Evolutionary conservation across 1,140 invertebrate species (phyloP).

Genomic region (Rhagoletis zephyria): DNA sequence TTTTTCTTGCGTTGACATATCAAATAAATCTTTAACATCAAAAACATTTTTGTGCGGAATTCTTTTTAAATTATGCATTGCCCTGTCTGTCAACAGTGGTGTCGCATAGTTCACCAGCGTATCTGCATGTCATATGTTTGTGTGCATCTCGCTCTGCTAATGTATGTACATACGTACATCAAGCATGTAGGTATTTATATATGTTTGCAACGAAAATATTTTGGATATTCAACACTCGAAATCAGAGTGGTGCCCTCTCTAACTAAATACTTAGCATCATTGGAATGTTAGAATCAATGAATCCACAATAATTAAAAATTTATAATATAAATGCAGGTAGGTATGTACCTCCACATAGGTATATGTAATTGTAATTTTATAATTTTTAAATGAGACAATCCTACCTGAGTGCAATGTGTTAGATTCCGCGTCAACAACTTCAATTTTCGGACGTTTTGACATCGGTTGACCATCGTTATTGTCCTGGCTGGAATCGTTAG

Average conservation of each 20-base stretch:
- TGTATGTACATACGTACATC: no score
- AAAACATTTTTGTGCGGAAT: slow-evolving; percentile 48
- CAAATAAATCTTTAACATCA: slow-evolving; percentile 52
- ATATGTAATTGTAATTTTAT: background rate
- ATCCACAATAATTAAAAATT: no score
- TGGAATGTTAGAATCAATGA: background rate
- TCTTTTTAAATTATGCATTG: slow-evolving; percentile 44
- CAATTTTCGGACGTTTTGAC: slow-evolving; percentile 82
- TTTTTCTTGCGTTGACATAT: slow-evolving; percentile 39
- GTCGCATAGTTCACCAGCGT: background rate
- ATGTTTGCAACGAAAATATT: no score
- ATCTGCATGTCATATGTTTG: background rate
- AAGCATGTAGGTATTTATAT: no score
- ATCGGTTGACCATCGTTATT: slow-evolving; percentile 69
- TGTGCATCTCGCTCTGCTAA: background rate
- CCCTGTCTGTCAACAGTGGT: slow-evolving; percentile 1
- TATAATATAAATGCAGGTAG: no score
- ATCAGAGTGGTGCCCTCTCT: no score
- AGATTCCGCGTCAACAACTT: slow-evolving; percentile 87
- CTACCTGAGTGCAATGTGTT: slow-evolving; percentile 92
- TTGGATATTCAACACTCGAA: no score
- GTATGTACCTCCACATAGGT: no score
- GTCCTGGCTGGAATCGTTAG: slow-evolving; percentile 75
- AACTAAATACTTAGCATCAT: background rate
- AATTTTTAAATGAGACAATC: slow-evolving; percentile 65